Evolutionary conservation across 2,888 invertebrate genomes (phyloP).

Genomic region (Drosophila falleni): DNA sequence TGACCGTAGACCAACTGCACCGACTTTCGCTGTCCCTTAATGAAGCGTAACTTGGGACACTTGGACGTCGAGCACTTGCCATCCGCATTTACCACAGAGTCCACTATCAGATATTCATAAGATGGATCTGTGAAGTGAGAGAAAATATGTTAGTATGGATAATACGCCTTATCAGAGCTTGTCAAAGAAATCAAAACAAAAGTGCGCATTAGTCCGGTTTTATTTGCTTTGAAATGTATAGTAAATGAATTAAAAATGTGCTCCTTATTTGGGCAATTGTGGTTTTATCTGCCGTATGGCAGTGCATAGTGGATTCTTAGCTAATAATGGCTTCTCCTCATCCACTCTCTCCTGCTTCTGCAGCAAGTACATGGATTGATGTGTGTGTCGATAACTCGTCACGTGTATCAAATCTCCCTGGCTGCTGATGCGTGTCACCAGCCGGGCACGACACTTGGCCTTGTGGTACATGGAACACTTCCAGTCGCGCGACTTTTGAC

Average conservation of each 20-base stretch:
- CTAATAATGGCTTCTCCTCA: slow-evolving; percentile 38
- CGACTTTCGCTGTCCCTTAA: slow-evolving; percentile 84
- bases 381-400: slow-evolving; percentile 78
- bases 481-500: slow-evolving; percentile 83
- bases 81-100: slow-evolving; percentile 17
- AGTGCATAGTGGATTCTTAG: slow-evolving; percentile 58
- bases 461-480: slow-evolving; percentile 85
- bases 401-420: slow-evolving; percentile 76
- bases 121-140: slow-evolving; percentile 10
- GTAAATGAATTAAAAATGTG: neutral
- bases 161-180: neutral
- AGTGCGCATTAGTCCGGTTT: slow-evolving; percentile 9
- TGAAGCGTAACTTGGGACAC: slow-evolving; percentile 69
- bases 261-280: slow-evolving; percentile 23
- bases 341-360: slow-evolving; percentile 24
- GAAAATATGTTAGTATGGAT: slow-evolving; percentile 35
- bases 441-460: slow-evolving; percentile 82
- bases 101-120: slow-evolving; percentile 15
- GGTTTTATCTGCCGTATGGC: slow-evolving; percentile 25
- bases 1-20: slow-evolving; percentile 79
- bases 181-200: slow-evolving; percentile 19
- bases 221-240: slow-evolving; percentile 25
- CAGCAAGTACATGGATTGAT: slow-evolving; percentile 74
- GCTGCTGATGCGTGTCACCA: slow-evolving; percentile 76
- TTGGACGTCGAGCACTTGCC: slow-evolving; percentile 14